Conservation (phyloP, 1,140 invertebrate genomes). For the Agrypnia vestita region DNA sequence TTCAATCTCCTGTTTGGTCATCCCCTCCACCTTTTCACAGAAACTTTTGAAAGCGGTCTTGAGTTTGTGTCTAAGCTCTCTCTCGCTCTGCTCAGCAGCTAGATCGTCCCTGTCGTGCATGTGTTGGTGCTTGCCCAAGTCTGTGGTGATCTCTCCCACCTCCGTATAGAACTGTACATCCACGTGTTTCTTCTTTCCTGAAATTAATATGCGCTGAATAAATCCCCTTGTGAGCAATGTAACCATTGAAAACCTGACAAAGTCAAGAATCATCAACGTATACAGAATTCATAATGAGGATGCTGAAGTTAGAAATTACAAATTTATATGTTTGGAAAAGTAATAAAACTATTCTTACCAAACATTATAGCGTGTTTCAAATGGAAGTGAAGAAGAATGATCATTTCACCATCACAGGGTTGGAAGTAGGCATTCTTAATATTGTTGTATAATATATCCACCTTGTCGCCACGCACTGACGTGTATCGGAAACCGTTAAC, state of each 20-base stretch:
- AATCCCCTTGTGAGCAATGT: not conserved
- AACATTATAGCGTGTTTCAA: conserved; percentile 99
- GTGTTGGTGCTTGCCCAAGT: conserved; percentile 99
- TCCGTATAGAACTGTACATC: conserved; percentile 99
- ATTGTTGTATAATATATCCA: conserved; percentile 99
- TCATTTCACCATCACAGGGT: conserved; percentile 99
- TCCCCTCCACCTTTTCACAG: conserved; percentile 96
- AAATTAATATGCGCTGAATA: not conserved
- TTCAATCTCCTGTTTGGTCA: conserved; percentile 98
- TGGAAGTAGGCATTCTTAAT: conserved; percentile 99
- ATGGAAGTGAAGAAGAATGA: conserved; percentile 98
- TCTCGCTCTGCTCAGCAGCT: conserved; percentile 97
- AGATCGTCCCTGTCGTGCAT: conserved; percentile 99
- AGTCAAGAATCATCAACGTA: too few species aligned
- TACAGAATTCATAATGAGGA: too few species aligned
- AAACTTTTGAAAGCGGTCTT: conserved; percentile 99
- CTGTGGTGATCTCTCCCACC: conserved; percentile 99
- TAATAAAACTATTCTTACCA: conserved; percentile 72
- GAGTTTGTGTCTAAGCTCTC: conserved; percentile 95
- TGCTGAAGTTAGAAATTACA: too few species aligned
- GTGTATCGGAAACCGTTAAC: conserved; percentile 98
- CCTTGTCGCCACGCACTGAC: conserved; percentile 98
- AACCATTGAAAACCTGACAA: too few species aligned
- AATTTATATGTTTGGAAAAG: conserved; percentile 26
- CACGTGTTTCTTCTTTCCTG: conserved; percentile 95